Percentiles rank a stretch among this genome's conserved stretches.
Conservation (phyloP, 2,888 invertebrate species). For the Brachycybe producta region DNA sequence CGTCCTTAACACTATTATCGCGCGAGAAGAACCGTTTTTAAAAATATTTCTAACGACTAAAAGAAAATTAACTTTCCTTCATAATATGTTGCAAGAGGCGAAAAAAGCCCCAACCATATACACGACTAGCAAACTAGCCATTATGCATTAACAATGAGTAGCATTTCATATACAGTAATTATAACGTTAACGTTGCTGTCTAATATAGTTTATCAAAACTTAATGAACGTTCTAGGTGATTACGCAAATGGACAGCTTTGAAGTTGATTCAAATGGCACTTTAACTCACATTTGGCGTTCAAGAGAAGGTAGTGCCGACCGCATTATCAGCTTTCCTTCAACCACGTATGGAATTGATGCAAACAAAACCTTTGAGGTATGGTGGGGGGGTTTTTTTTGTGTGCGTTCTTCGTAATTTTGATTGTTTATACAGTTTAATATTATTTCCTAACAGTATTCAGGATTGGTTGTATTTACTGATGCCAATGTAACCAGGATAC, state of each 20-base stretch:
- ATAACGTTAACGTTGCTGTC: too few species aligned
- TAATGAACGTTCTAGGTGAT: constrained; percentile 59
- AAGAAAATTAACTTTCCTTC: too few species aligned
- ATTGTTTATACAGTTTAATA: background rate
- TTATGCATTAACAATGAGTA: too few species aligned
- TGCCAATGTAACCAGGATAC: constrained; percentile 42
- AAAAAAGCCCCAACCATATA: too few species aligned
- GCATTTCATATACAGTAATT: too few species aligned
- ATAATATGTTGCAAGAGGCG: too few species aligned
- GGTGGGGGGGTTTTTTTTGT: background rate
- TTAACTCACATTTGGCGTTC: constrained; percentile 71
- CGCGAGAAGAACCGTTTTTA: too few species aligned
- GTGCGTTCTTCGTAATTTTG: background rate
- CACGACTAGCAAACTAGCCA: too few species aligned
- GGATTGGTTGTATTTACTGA: constrained; percentile 85
- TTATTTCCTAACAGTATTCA: constrained; percentile 38
- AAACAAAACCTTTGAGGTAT: constrained; percentile 70
- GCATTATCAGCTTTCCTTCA: constrained; percentile 72
- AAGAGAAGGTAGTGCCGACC: constrained; percentile 70
- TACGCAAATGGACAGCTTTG: constrained; percentile 74
- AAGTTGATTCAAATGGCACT: constrained; percentile 72
- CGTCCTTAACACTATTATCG: too few species aligned
- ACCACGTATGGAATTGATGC: constrained; percentile 86
- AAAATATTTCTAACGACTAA: too few species aligned
- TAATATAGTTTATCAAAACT: too few species aligned